These are phyloP conservation scores for Cataglyphis rosenhaueri DNA, from an alignment of 2,888 invertebrate species.

Conservation along the genomic window DNA sequence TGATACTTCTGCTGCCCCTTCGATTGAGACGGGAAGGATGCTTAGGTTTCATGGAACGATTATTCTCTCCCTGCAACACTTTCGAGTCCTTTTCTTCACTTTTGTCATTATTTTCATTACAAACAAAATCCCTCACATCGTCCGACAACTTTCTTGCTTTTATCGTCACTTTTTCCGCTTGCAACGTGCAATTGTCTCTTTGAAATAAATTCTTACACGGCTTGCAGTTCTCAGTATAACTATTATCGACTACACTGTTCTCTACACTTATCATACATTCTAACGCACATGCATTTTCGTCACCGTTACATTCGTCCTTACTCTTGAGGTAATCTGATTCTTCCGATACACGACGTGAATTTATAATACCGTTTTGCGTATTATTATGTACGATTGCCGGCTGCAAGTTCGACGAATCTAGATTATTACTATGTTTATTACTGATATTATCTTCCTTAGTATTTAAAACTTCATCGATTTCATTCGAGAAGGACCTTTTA, in stretches of 20 bases:
- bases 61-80: slow-evolving; percentile 35
- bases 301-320: slow-evolving; percentile 42
- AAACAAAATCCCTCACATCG: slow-evolving; percentile 51
- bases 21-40: slow-evolving; percentile 58
- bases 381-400: slow-evolving; percentile 45
- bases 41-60: slow-evolving; percentile 46
- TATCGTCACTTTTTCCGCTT: slow-evolving; percentile 20
- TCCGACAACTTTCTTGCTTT: slow-evolving; percentile 38
- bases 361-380: slow-evolving; percentile 48
- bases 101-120: slow-evolving; percentile 65
- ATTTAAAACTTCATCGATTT: slow-evolving; percentile 46
- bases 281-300: slow-evolving; percentile 39
- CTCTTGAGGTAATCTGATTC: slow-evolving; percentile 32
- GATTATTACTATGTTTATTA: slow-evolving; percentile 54
- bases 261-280: slow-evolving; percentile 48
- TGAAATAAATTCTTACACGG: slow-evolving; percentile 39
- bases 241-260: slow-evolving; percentile 50
- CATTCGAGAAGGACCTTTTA: slow-evolving; percentile 54
- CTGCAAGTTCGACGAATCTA: slow-evolving; percentile 39
- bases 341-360: slow-evolving; percentile 33
- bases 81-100: slow-evolving; percentile 57
- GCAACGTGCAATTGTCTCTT: slow-evolving; percentile 49
- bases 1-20: slow-evolving; percentile 73
- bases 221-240: slow-evolving; percentile 47
- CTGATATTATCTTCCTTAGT: slow-evolving; percentile 38